phyloP scores from a whole-genome alignment of 2,113 vertebrate species.

The Mirza zaza region DNA sequence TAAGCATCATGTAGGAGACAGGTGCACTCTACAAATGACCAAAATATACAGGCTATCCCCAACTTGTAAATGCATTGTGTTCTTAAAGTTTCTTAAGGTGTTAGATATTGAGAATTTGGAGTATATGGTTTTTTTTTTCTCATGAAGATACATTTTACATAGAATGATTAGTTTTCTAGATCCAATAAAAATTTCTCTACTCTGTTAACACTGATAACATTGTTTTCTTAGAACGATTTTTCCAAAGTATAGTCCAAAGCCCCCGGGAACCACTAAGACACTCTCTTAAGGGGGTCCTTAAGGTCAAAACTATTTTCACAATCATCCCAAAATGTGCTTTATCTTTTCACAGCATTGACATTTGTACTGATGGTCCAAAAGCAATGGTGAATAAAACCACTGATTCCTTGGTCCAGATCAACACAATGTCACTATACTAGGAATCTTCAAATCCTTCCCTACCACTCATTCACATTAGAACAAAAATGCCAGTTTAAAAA shows the following conservation, averaged over 20 bases:
- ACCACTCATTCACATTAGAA: background rate
- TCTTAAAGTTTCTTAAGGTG: background rate
- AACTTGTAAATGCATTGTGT: background rate
- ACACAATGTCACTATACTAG: no score
- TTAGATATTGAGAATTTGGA: background rate
- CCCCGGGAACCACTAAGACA: background rate
- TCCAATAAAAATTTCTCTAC: background rate
- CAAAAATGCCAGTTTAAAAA: background rate
- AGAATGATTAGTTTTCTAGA: background rate
- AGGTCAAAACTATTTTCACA: slow-evolving; percentile 11
- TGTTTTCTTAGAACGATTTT: background rate
- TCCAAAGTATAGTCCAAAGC: background rate
- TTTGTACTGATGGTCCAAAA: background rate
- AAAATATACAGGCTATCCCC: background rate
- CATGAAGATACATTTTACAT: background rate
- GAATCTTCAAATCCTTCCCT: background rate
- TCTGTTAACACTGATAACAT: background rate
- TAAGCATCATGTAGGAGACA: slow-evolving; percentile 46
- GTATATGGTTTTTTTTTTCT: background rate
- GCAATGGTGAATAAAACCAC: background rate
- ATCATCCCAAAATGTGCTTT: background rate
- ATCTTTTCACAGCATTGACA: background rate
- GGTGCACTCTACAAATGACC: background rate
- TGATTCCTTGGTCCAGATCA: background rate
- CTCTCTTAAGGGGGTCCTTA: background rate